phyloP scores from a whole-genome alignment of 2,888 invertebrate genomes.

The Leptodirus hochenwartii region DNA sequence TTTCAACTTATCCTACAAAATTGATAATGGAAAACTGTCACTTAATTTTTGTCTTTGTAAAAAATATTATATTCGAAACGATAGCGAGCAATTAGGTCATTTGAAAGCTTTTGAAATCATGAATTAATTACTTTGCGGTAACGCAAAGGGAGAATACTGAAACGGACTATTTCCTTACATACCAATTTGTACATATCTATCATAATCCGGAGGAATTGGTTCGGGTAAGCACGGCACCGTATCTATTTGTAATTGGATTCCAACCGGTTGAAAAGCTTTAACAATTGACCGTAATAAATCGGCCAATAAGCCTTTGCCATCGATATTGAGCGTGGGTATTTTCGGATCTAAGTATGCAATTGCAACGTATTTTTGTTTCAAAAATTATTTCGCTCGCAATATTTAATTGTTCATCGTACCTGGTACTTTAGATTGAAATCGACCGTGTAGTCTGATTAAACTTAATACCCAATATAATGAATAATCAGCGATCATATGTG shows the following conservation, averaged over 20 bases:
- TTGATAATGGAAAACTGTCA: no score
- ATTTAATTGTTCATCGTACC: conserved; percentile 16
- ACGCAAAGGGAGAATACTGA: no score
- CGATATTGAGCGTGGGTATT: conserved; percentile 36
- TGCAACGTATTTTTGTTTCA: conserved; percentile 1
- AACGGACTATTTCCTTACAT: no score
- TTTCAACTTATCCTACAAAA: no score
- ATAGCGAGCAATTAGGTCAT: no score
- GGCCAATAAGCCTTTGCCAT: conserved; percentile 47
- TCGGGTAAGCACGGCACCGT: conserved; percentile 55
- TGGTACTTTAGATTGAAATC: conserved; percentile 28
- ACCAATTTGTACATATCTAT: conserved; percentile 46
- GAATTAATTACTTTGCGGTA: no score
- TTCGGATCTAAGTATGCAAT: conserved; percentile 25
- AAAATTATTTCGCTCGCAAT: conserved; percentile 4
- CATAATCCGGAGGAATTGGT: conserved; percentile 47
- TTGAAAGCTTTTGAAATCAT: no score
- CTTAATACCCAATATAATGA: conserved; percentile 59
- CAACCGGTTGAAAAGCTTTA: conserved; percentile 37
- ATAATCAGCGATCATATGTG: conserved; percentile 61
- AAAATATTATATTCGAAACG: no score
- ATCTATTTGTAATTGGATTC: conserved; percentile 33
- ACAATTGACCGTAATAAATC: conserved; percentile 43
- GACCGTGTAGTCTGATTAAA: conserved; percentile 30
- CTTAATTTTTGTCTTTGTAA: no score